phyloP scores from a whole-genome alignment of 2,888 invertebrate species.

The Diabrotica balteata region DNA sequence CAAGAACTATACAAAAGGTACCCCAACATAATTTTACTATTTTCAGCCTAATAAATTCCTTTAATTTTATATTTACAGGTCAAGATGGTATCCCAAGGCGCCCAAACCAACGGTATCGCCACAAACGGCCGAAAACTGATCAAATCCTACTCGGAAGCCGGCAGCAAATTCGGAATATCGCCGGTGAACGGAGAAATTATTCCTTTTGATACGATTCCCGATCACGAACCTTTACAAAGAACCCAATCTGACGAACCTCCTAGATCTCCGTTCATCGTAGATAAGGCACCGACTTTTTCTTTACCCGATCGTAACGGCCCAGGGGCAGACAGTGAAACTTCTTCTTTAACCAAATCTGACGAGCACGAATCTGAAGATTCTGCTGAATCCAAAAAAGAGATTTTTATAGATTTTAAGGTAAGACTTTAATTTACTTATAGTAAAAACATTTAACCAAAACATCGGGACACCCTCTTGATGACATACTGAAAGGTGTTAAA shows the following conservation, averaged over 20 bases:
- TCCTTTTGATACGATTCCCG: constrained; percentile 54
- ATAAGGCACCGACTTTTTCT: constrained; percentile 62
- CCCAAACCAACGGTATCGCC: constrained; percentile 84
- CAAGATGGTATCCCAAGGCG: constrained; percentile 88
- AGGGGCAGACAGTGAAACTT: constrained; percentile 50
- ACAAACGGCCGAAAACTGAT: constrained; percentile 77
- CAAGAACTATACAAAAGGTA: constrained; percentile 82
- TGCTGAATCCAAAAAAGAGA: constrained; percentile 59
- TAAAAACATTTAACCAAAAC: too few relatives aligned
- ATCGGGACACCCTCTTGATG: too few relatives aligned
- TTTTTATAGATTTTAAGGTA: constrained; percentile 82
- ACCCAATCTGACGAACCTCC: constrained; percentile 88
- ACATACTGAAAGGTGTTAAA: too few relatives aligned
- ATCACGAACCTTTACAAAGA: constrained; percentile 80
- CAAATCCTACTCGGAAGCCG: constrained; percentile 85
- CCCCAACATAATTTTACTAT: constrained; percentile 38
- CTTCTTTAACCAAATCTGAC: constrained; percentile 54
- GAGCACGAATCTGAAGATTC: constrained; percentile 56
- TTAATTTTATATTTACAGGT: constrained; percentile 62
- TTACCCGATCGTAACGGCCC: constrained; percentile 58
- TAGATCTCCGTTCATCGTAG: constrained; percentile 73
- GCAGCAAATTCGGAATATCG: constrained; percentile 57
- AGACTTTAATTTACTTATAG: too few relatives aligned
- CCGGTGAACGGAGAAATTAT: constrained; percentile 53
- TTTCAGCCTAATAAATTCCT: too few relatives aligned